Conservation (phyloP, 2,888 invertebrate genomes). For the Apodemia zela region DNA sequence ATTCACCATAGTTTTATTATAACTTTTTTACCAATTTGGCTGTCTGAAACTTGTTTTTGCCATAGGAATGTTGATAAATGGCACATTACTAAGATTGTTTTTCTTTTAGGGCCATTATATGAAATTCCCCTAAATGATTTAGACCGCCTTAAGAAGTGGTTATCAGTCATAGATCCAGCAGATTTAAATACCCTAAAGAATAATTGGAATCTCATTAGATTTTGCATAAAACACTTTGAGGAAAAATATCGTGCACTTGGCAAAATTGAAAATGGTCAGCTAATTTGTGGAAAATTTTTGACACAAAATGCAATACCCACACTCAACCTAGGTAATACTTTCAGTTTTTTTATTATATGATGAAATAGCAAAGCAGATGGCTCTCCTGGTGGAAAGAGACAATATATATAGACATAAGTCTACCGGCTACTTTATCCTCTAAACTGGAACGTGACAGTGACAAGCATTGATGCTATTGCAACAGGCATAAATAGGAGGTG, state of each 20-base stretch:
- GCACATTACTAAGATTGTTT: neutral
- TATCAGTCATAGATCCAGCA: neutral
- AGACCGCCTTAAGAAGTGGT: neutral
- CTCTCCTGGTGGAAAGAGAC: too few species aligned
- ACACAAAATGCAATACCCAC: conserved; percentile 1
- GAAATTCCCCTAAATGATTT: neutral
- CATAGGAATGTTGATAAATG: too few species aligned
- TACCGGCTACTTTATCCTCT: too few species aligned
- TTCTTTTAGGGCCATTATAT: neutral
- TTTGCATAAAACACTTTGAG: neutral
- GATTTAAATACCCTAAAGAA: neutral
- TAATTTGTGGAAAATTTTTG: neutral
- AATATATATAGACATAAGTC: too few species aligned
- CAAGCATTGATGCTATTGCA: too few species aligned
- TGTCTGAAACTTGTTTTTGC: too few species aligned
- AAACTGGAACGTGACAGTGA: too few species aligned
- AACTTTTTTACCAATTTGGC: too few species aligned
- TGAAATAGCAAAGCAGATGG: too few species aligned
- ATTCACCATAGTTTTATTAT: too few species aligned
- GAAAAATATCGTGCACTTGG: conserved; percentile 1
- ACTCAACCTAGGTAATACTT: neutral
- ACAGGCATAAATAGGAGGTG: too few species aligned
- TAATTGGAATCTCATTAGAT: neutral
- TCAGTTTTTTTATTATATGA: too few species aligned
- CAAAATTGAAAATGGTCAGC: conserved; percentile 1